A percentile compares a stretch with the other conserved stretches of the same genome.
phyloP scores from a whole-genome alignment of 2,113 vertebrate genomes.

The Muntiacus muntjak region DNA sequence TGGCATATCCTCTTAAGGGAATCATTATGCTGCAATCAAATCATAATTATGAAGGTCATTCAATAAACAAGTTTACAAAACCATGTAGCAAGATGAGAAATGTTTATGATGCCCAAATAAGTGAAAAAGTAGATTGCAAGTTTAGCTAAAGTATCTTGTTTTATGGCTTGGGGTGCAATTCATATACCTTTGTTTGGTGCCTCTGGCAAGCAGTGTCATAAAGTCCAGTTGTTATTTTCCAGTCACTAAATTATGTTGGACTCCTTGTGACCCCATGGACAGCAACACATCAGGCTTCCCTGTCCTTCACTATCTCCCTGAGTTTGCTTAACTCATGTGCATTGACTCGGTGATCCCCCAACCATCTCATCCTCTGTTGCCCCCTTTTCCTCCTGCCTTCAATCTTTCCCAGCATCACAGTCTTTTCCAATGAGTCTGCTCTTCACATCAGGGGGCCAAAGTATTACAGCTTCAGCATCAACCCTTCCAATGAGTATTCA shows the following conservation, averaged over 20 bases:
- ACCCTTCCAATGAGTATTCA: background rate
- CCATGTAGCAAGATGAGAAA: background rate
- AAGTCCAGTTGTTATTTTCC: background rate
- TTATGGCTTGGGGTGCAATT: background rate
- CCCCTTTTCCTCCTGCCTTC: background rate
- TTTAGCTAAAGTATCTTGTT: background rate
- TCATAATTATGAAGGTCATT: constrained; percentile 37
- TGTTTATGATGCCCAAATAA: background rate
- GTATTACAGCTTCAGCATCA: background rate
- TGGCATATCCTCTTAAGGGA: constrained; percentile 48
- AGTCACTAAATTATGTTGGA: background rate
- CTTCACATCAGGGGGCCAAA: background rate
- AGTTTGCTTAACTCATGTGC: background rate
- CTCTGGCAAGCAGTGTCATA: background rate
- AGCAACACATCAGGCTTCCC: background rate
- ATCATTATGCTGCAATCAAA: constrained; percentile 40
- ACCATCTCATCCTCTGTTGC: background rate
- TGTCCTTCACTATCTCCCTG: background rate
- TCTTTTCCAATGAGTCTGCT: background rate
- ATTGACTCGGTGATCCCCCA: background rate
- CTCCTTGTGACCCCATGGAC: background rate
- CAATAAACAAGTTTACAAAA: constrained; percentile 47
- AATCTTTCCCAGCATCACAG: background rate
- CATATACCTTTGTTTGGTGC: background rate
- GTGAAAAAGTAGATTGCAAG: background rate